A percentile compares a stretch with the other conserved stretches of the same genome.
phyloP scores from a whole-genome alignment of 2,113 vertebrate genomes.

The Cisticola juncidis region DNA sequence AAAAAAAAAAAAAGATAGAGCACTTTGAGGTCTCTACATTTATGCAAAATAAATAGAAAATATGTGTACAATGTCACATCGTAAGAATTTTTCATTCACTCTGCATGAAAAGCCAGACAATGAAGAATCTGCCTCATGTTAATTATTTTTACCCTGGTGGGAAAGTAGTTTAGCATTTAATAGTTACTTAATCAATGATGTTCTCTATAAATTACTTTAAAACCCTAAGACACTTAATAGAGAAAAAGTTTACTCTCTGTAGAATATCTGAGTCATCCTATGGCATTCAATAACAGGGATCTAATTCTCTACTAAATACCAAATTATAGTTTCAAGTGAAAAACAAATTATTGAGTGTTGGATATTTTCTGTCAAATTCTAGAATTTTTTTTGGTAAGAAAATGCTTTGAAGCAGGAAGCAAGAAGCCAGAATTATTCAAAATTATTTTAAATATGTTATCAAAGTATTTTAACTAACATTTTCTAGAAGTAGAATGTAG shows the following conservation, averaged over 20 bases:
- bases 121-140: neutral
- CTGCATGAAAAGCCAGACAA: neutral
- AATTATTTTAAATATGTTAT: neutral
- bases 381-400: neutral
- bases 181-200: neutral
- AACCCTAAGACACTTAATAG: neutral
- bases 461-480: neutral
- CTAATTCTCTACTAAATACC: neutral
- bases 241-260: neutral
- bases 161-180: slow-evolving; percentile 22
- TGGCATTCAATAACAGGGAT: neutral
- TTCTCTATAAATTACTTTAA: neutral
- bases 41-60: neutral
- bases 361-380: neutral
- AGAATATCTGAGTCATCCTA: neutral
- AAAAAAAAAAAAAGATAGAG: neutral
- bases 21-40: neutral
- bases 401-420: neutral
- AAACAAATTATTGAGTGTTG: neutral
- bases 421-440: neutral
- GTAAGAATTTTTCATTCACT: neutral
- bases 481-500: neutral
- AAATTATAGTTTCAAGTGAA: neutral
- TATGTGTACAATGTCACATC: neutral
- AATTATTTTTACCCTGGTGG: neutral